Evolutionary conservation across 2,113 vertebrate species (phyloP), one percentile per base, ranked within the genome.

Genomic region (Mormyrus lacerda): DNA sequence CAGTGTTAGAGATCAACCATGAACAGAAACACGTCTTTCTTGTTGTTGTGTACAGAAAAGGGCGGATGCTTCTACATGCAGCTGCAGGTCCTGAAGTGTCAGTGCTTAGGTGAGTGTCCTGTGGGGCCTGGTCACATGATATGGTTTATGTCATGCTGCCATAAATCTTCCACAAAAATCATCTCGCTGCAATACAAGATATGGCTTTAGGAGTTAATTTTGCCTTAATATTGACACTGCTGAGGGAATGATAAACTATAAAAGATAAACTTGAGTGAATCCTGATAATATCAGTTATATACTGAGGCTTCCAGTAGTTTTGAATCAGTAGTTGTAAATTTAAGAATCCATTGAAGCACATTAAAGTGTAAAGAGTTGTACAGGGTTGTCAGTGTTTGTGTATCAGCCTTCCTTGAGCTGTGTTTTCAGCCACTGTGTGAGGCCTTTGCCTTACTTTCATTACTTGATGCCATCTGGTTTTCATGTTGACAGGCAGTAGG

Each of bases 401-500:
- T 27, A 65, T 65, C 61, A 69, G 61, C n/a, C 61, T 10, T 69
- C 10, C 61, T 69, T 27, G n/a, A 11, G 61, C 27, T 27, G 50
- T 73, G 87, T 69, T 88, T 90, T 58, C 79, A 53, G 69, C 39
- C 76, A 93, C 91, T 91, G 89, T 92, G 44, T 89, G 91, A 89
- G 90, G 10, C 58, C 48, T 76, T 90, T 85, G 35, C n/a, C 65
- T 55, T 86, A 89, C 87, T 47, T 53, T 90, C 83, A 89, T 39
- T 85, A 87, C 73, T 79, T 53, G 84, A 89, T 21, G 39, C 53
- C 27, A 65, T 79, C 50, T 35, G 82, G 7, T 45, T 89, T 82
- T 35, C 87, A 83, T 88, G 90, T 82, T 94, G 94, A 96, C 51
- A 0, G 94, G 94, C 93, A 91, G 92, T 84, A n/a, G 90, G 90